Percentiles rank a stretch among this genome's conserved stretches.
Evolutionary conservation across 2,797 vertebrate genomes (phyloP).

Genomic region (Parotocinclus haroldoi): DNA sequence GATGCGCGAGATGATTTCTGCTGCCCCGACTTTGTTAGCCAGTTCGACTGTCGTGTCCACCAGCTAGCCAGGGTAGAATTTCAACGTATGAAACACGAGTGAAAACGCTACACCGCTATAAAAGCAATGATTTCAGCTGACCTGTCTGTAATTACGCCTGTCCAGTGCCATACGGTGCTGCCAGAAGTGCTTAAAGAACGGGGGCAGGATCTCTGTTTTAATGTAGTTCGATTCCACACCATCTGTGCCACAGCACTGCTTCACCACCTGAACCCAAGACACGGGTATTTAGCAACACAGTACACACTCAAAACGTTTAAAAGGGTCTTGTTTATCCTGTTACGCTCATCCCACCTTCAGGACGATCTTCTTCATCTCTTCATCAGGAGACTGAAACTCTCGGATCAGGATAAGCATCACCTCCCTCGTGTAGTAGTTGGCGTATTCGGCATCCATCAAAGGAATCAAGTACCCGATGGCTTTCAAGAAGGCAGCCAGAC

Average conservation of each 20-base stretch:
- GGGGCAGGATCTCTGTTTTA: constrained; percentile 97
- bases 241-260: constrained; percentile 97
- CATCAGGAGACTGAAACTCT: constrained; percentile 98
- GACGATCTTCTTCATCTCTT: constrained; percentile 99
- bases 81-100: too few relatives aligned
- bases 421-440: constrained; percentile 98
- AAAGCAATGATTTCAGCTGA: constrained; percentile 49
- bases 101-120: too few relatives aligned
- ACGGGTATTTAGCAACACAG: too few relatives aligned
- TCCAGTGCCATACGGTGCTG: constrained; percentile 98
- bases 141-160: constrained; percentile 98
- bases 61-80: constrained; percentile 68
- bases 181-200: constrained; percentile 99
- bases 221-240: constrained; percentile 99
- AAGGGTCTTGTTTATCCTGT: too few relatives aligned
- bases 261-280: constrained; percentile 97
- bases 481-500: constrained; percentile 96
- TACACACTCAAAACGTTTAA: too few relatives aligned
- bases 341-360: constrained; percentile 77
- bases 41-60: constrained; percentile 98
- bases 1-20: constrained; percentile 97
- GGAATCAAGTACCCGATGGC: constrained; percentile 98
- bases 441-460: constrained; percentile 97
- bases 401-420: constrained; percentile 99
- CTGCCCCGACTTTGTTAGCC: constrained; percentile 98